Base-by-base conservation (phyloP, 2,888 invertebrate genomes). In the Dermolepida albohirtum region DNA sequence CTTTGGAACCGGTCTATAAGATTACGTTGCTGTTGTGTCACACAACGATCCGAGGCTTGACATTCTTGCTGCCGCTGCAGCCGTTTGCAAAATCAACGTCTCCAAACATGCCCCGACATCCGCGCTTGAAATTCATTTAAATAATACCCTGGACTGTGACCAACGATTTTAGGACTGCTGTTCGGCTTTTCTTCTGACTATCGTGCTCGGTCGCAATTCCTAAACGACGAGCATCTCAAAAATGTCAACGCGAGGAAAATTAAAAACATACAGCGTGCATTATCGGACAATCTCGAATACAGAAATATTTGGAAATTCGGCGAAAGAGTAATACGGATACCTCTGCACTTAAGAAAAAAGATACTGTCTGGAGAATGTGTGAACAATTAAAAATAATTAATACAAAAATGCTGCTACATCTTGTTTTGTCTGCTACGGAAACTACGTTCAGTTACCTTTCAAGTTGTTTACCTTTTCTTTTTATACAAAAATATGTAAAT, bases 231-330 rank as follows among this genome's bases (percentile, higher is more conserved):
- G 55, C 55, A 66, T 66, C 27, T 55, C 66, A 66, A 55, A 54
- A 55, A 66, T 66, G 66, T 57, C 55, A 66, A 44, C 66, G 55
- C 55, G 57, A 57, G 44, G 43, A 55, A 66, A 66, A 66, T 66
- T 66, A 57, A 66, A 66, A 66, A 66, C 55, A 29, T 7, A 66
- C 57, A 14, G 43, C 29, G 57, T 57, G 57, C 43, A 8, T 44
- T 57, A 57, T 57, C 57, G 43, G 43, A 57, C 29, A 27, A 57
- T 57, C 57, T 57, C 22, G 57, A 57, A 57, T 55, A 41, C 55
- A 17, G 34, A 55, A 41, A 43, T 57, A 57, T 57, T 57, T 57
- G 27, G 57, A 57, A 52, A 57, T 57, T 57, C 57, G 27, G 41
- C 44, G 57, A 44, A 57, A 39, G 52, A 34, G 16, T 14, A n/a